phyloP scores from a whole-genome alignment of 1,140 invertebrate genomes.

The Trichomalopsis sarcophagae region DNA sequence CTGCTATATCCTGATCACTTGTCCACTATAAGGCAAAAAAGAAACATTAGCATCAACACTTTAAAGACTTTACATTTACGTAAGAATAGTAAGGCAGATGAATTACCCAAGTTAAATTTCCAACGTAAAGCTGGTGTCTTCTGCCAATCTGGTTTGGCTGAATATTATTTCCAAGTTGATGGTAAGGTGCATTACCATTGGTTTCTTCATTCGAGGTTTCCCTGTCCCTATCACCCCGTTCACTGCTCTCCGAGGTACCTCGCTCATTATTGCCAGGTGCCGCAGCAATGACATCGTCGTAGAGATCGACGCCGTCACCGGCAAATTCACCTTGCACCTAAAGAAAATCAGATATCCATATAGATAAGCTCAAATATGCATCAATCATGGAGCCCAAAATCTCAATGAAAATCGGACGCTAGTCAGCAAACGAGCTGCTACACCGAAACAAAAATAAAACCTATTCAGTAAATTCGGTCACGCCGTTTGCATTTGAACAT shows the following conservation, averaged over 20 bases:
- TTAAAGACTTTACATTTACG: background rate
- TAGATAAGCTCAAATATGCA: background rate
- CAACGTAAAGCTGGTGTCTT: conserved; percentile 93
- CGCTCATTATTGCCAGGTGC: conserved; percentile 75
- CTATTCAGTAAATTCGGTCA: background rate
- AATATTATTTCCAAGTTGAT: conserved; percentile 81
- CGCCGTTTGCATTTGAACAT: background rate
- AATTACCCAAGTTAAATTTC: conserved; percentile 92
- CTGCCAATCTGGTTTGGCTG: conserved; percentile 83
- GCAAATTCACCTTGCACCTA: conserved; percentile 85
- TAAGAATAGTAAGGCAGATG: conserved; percentile 36
- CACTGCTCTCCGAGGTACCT: conserved; percentile 66
- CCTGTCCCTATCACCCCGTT: conserved; percentile 64
- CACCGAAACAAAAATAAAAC: too few species aligned
- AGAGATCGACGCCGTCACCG: conserved; percentile 93
- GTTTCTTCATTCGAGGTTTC: conserved; percentile 78
- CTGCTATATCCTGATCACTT: conserved; percentile 95
- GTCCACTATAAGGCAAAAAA: conserved; percentile 88
- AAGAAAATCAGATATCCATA: conserved; percentile 53
- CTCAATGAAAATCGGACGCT: background rate
- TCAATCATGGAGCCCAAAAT: background rate
- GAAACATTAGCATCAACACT: conserved; percentile 47
- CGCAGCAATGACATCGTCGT: conserved; percentile 95
- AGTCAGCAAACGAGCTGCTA: background rate
- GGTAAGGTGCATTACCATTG: conserved; percentile 82